phyloP scores from a whole-genome alignment of 2,797 vertebrate genomes.

The Chromobotia macracanthus region DNA sequence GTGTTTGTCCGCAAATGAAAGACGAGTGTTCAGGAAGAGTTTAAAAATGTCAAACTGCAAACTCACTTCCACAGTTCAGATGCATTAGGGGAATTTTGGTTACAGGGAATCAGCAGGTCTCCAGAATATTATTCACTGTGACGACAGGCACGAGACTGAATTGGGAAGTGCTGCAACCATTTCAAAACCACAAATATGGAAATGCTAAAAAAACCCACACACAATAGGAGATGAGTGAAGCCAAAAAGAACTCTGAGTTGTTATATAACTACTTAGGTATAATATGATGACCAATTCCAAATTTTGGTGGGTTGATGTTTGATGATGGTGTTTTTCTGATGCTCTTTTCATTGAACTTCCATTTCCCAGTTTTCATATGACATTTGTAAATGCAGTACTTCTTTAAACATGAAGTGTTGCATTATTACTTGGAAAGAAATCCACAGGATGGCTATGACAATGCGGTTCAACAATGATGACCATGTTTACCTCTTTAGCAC shows the following conservation, averaged over 20 bases:
- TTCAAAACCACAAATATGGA: background rate
- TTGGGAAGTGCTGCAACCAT: constrained; percentile 11
- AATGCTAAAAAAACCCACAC: constrained; percentile 19
- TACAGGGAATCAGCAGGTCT: too few species aligned
- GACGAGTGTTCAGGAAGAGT: too few species aligned
- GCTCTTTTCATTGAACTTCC: background rate
- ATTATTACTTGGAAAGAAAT: background rate
- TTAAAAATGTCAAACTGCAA: too few species aligned
- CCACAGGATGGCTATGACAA: background rate
- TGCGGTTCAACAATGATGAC: background rate
- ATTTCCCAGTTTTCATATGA: background rate
- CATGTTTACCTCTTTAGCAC: background rate
- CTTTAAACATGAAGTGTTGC: background rate
- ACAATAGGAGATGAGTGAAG: constrained; percentile 1
- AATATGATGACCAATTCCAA: background rate
- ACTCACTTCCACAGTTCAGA: too few species aligned
- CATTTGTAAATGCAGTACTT: background rate
- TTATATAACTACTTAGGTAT: background rate
- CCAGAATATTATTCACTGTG: too few species aligned
- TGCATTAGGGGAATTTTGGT: too few species aligned
- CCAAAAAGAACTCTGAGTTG: background rate
- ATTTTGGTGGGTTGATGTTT: background rate
- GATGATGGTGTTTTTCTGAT: background rate
- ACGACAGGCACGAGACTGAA: background rate
- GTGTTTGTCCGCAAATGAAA: too few species aligned